Evolutionary conservation across 2,113 vertebrate genomes (phyloP), one percentile per base, ranked within the genome.

Genomic region (Pomatorhinus ruficollis): DNA sequence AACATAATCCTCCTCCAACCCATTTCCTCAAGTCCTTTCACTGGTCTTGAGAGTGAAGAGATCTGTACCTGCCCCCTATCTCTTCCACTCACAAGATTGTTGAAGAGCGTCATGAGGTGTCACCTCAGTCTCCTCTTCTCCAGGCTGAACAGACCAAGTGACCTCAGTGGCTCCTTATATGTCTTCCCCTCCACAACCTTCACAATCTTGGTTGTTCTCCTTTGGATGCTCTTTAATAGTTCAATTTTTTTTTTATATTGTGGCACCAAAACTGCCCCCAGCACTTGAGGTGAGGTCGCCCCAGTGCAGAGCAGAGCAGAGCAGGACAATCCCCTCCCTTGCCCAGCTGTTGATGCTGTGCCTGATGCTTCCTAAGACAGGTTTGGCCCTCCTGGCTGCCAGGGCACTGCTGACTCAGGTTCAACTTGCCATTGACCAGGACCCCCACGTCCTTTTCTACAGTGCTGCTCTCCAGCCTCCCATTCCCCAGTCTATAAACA

Each of bases 301-400:
- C 19, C 19, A 45, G 45, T 0, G 0, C 56, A 56, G 40, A 54
- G 56, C 8, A 70, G 64, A 54, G 40, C 2, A 0, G 40, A 40
- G 40, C 40, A 40, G 30, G 20, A 63, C 20, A 49, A 42, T 49
- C 17, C 25, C 40, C n/a, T 69, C 23, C 28, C 24, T 47, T 39
- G 4, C 24, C 12, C 0, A 0, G 12, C 15, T n/a, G 56, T 2
- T 0, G 0, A 53, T 39, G 12, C 24, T 54, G 12, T 19, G 4
- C 40, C 56, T 47, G n/a, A 45, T 39, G 23, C 1, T 0, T 12
- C 18, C 8, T 28, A 52, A 22, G 39, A 69, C 39, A 53, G 0
- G 0, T 0, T 2, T 40, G 28, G 1, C 30, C 30, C 28, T 79
- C n/a, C 40, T 70, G 56, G 23, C 13, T 63, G n/a, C n/a, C 56